Evolutionary conservation across 2,888 invertebrate genomes (phyloP), one percentile per base, ranked within the genome.

Genomic region (Apotomis turbidana): DNA sequence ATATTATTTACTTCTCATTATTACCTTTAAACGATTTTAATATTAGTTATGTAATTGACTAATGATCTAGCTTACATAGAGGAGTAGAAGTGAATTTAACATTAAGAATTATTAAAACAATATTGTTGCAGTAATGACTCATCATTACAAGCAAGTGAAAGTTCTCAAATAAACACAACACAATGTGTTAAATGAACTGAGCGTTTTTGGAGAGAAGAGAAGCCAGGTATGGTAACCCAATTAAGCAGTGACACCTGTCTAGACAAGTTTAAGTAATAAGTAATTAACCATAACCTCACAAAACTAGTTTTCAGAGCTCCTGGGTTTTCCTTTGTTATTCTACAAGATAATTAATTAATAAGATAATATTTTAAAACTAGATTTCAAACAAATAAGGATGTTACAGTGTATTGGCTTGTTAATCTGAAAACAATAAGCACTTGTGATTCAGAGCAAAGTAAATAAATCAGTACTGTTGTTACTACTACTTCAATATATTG

Each of bases 161-260:
- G 62, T 63, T 60, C 15, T 58, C 15, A 36, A 58, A 68, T 59
- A 54, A 52, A 59, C 44, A 68, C 54, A 51, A 46, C 9, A 68
- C 49, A 62, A 62, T 52, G 59, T 38, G 36, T 15, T 8, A 54
- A 57, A 15, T 15, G 36, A 60, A 58, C 62, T 70, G 36, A 12
- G 38, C 27, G 12, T 59, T 58, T 62, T 61, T 57, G 36, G n/a
- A 41, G 13, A 10, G 12, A 49, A 60, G n/a, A 55, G 68, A 68
- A 72, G 68, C 72, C 68, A 68, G 66, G 60, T 60, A 46, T 15
- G 62, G 62, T 68, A 63, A 58, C 67, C 59, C 68, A 72, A 68
- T 72, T 72, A 68, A 61, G 62, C 52, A 68, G n/a, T 55, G 55
- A 60, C 54, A 67, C 72, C 58, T 62, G 68, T 68, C 57, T 44